Evolutionary conservation across 2,888 invertebrate genomes (phyloP).

Genomic region (Pycnomerus fuliginosus): DNA sequence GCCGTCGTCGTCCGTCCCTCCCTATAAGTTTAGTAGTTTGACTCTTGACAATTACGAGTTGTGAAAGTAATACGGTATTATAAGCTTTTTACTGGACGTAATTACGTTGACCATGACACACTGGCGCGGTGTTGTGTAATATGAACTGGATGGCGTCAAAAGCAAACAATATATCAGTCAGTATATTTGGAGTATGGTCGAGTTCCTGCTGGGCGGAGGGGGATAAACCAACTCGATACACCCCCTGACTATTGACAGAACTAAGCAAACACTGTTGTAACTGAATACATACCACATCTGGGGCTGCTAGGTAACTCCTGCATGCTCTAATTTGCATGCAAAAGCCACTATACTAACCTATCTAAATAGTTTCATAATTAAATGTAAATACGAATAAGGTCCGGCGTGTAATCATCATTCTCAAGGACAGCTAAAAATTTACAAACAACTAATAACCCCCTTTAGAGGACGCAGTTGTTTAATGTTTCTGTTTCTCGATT

Average conservation of each 20-base stretch:
- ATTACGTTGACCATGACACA: conserved; percentile 21
- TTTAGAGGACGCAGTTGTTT: too few species aligned
- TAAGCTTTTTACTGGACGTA: conserved; percentile 17
- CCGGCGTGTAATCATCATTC: too few species aligned
- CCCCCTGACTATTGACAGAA: conserved; percentile 24
- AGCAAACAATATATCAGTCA: conserved; percentile 25
- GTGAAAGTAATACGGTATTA: conserved; percentile 22
- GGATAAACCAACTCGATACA: conserved; percentile 3
- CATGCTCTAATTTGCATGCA: conserved; percentile 24
- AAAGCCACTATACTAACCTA: conserved; percentile 28
- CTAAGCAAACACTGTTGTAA: conserved; percentile 29
- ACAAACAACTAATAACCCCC: too few species aligned
- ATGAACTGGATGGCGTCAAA: conserved; percentile 24
- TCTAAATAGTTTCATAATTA: conserved; percentile 32
- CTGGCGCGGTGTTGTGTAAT: conserved; percentile 22
- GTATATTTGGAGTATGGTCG: conserved; percentile 18
- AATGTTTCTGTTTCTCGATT: too few species aligned
- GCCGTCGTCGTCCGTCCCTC: too few species aligned
- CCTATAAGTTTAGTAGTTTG: too few species aligned
- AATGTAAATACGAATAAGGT: conserved; percentile 30
- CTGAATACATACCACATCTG: conserved; percentile 28
- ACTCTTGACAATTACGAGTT: too few species aligned
- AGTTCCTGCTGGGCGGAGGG: too few species aligned
- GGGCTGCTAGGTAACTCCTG: conserved; percentile 26
- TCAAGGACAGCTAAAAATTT: too few species aligned